Evolutionary conservation across 2,888 invertebrate species (phyloP), one percentile per base, ranked within the genome.

Genomic region (Ennomos fuscantarius): DNA sequence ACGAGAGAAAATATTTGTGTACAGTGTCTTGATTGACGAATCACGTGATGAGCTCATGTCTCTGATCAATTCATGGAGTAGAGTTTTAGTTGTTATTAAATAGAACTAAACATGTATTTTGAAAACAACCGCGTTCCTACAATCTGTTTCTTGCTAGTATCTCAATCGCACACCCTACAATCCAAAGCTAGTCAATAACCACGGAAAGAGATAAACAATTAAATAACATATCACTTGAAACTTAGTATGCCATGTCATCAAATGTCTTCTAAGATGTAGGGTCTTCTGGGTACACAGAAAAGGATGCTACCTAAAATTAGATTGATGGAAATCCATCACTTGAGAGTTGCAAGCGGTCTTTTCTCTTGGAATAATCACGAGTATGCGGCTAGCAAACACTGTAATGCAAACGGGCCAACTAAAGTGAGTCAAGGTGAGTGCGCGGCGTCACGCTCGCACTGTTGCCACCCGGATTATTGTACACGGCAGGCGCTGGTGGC

Each of bases 341-440:
- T 50, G 60, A 57, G 55, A 60, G 59, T 59, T 54, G 37, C 62
- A 56, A 71, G 62, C 62, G 70, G 66, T 64, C 66, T 69, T 70
- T 62, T 52, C 74, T 78, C 49, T 59, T 24, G 50, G 72, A 78
- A 79, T 83, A 83, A 86, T 86, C 80, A 84, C 82, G 72, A 76
- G 81, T 74, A 80, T 78, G 79, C 78, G 75, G 75, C 74, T 69
- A 70, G 76, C 80, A 80, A 79, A 79, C 78, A 78, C 73, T 68
- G 78, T 82, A 82, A 77, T 85, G 82, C 82, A 84, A 86, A 83
- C 87, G 81, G 82, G 81, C 82, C 81, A 79, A 75, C 82, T 77
- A 78, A 90, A 87, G 83, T 89, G 86, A 90, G 90, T 89, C 90
- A 91, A 91, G 90, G 90, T 89, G 86, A 89, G 78, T 77, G 67